These are phyloP conservation scores for Chymomyza procnemis DNA, from an alignment of 2,888 invertebrate genomes.

Conservation along the genomic window DNA sequence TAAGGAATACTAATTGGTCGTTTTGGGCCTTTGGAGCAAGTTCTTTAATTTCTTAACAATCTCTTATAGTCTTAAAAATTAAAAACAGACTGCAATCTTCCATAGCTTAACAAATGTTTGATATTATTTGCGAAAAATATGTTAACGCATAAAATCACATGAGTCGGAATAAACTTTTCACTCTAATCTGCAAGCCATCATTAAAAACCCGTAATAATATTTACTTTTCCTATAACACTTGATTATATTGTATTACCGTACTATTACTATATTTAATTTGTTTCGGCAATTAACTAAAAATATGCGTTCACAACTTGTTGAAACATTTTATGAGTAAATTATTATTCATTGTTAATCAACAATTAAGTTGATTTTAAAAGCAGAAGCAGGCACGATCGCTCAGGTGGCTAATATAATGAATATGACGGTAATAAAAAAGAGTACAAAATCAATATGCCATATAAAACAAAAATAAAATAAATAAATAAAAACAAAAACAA, in stretches of 20 bases:
- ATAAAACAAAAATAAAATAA: slow-evolving; percentile 19
- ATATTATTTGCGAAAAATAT: neutral
- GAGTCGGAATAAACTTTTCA: neutral
- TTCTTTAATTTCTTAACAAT: no score
- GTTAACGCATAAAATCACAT: neutral
- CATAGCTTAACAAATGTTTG: neutral
- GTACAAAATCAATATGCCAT: slow-evolving; percentile 13
- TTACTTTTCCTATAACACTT: neutral
- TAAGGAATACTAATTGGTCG: no score
- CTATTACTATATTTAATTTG: neutral
- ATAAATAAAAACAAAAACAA: slow-evolving; percentile 29
- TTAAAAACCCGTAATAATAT: neutral
- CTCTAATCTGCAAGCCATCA: neutral
- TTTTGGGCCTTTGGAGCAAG: no score
- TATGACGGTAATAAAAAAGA: neutral
- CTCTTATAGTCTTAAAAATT: no score
- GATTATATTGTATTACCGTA: neutral
- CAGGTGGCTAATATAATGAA: neutral
- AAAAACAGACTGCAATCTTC: neutral
- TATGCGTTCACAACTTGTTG: neutral
- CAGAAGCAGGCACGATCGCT: neutral
- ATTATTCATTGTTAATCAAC: neutral
- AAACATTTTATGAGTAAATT: neutral
- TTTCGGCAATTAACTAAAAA: neutral
- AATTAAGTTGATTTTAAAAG: neutral